Percentiles rank a stretch among this genome's conserved stretches.
Evolutionary conservation across 2,113 vertebrate genomes (phyloP).

Genomic region (Datnioides undecimradiatus): DNA sequence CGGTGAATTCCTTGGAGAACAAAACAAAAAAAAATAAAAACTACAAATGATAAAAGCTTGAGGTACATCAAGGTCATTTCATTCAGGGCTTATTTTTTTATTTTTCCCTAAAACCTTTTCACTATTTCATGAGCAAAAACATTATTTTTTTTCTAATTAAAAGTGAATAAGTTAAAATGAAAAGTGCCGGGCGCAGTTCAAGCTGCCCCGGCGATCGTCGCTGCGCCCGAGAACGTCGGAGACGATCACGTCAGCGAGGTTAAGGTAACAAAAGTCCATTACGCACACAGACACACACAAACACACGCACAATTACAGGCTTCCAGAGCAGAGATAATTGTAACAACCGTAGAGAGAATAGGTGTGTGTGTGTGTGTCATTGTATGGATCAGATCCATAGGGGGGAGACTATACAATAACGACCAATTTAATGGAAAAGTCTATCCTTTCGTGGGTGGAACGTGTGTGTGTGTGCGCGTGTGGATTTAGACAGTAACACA

Average conservation of each 20-base stretch:
- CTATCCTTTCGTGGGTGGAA: slow-evolving; percentile 57
- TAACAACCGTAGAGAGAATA: slow-evolving; percentile 48
- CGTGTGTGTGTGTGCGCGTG: slow-evolving; percentile 27
- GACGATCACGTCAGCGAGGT: slow-evolving; percentile 54
- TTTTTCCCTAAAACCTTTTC: not conserved
- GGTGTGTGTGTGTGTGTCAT: slow-evolving; percentile 45
- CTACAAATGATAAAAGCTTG: not conserved
- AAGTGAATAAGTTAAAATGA: not conserved
- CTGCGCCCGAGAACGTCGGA: not conserved
- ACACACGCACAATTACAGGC: slow-evolving; percentile 62
- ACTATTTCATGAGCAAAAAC: slow-evolving; percentile 11
- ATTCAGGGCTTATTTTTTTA: slow-evolving; percentile 27
- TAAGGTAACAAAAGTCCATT: slow-evolving; percentile 21
- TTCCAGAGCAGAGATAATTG: slow-evolving; percentile 66
- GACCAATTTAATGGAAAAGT: slow-evolving; percentile 79
- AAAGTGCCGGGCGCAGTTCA: not conserved
- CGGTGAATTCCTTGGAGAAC: slow-evolving; percentile 8
- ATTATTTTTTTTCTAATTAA: not conserved
- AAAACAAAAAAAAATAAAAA: not conserved
- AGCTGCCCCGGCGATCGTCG: not conserved
- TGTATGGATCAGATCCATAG: slow-evolving; percentile 72
- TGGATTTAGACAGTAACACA: slow-evolving; percentile 23
- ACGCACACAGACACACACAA: slow-evolving; percentile 13
- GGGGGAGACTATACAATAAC: slow-evolving; percentile 76
- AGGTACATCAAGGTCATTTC: slow-evolving; percentile 29